These are phyloP conservation scores for Hippocampus zosterae DNA, from an alignment of 2,113 vertebrate species.

Conservation along the genomic window DNA sequence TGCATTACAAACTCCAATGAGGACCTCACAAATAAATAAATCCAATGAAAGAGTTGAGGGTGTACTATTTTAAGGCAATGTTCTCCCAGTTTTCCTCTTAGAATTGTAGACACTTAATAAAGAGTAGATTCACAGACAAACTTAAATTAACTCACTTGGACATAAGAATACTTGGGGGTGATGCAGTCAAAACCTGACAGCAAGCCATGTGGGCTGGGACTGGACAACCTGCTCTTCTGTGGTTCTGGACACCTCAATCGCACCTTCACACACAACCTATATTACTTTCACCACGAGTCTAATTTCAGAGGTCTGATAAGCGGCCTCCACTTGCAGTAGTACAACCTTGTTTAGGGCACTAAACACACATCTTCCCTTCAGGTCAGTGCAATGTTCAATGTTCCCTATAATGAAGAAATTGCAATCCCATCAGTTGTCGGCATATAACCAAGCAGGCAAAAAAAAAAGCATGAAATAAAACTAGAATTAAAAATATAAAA, in stretches of 20 bases:
- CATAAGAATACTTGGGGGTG: slow-evolving; percentile 37
- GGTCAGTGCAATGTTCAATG: slow-evolving; percentile 65
- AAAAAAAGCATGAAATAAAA: slow-evolving; percentile 45
- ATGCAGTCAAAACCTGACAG: slow-evolving; percentile 29
- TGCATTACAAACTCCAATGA: slow-evolving; percentile 34
- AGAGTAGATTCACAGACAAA: slow-evolving; percentile 28
- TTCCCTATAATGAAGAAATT: slow-evolving; percentile 48
- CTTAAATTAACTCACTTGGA: slow-evolving; percentile 52
- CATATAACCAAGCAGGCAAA: slow-evolving; percentile 43
- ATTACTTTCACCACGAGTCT: slow-evolving; percentile 1
- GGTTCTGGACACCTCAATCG: slow-evolving; percentile 5
- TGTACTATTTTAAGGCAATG: slow-evolving; percentile 75
- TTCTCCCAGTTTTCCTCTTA: slow-evolving; percentile 49
- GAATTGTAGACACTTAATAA: slow-evolving; percentile 45
- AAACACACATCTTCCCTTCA: slow-evolving; percentile 14
- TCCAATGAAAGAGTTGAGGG: slow-evolving; percentile 39
- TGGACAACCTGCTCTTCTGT: slow-evolving; percentile 11
- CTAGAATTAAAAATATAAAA: slow-evolving; percentile 60
- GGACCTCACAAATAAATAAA: slow-evolving; percentile 72
- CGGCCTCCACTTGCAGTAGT: slow-evolving; percentile 2
- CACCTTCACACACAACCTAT: slow-evolving; percentile 4
- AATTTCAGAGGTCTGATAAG: slow-evolving; percentile 12
- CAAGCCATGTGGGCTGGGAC: slow-evolving; percentile 19
- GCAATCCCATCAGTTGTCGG: slow-evolving; percentile 30
- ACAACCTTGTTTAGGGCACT: slow-evolving; percentile 19